Base-by-base conservation (phyloP, 2,797 vertebrate genomes). In the Argentina silus region DNA sequence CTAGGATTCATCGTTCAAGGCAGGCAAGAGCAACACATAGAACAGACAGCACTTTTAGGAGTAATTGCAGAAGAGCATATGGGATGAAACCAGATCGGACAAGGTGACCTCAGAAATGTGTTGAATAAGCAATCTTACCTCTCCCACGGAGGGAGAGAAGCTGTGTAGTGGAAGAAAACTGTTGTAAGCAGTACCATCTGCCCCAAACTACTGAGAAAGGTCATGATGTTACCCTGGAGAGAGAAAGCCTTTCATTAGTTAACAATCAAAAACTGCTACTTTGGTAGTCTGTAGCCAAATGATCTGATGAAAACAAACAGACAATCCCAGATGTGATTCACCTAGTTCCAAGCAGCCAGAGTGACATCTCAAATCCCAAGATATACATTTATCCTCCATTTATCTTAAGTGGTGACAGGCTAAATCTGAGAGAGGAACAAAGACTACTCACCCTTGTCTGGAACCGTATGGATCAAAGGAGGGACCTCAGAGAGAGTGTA, bases 101-200 rank as follows among this genome's bases (percentile, higher is more conserved):
- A n/a, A 59, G 21, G 2, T 62, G 42, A 53, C 6, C 7, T 36
- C 23, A 43, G 23, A 2, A 21, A 23, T 11, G 14, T 12, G 27
- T 23, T 3, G 23, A 17, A 6, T 1, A n/a, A 5, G 14, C 21
- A 2, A 42, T 0, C 15, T 77, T 91, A 88, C 88, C 88, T 85
- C 42, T 75, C 76, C 85, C 86, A 79, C 84, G 86, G 80, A 73
- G 93, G 91, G 81, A 90, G 83, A 47, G 91, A 77, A 23, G 78
- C 55, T 2, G 78, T 60, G 74, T 83, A 59, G 69, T 91, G 80
- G 73, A 93, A 69, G 69, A 93, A 63, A 69, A 86, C 64, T 45
- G 80, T 83, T 27, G 73, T 74, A 43, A 93, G 75, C 74, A 94
- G 71, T 66, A 92, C 75, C 48, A 83, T 61, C 69, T 89, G 89